phyloP scores from a whole-genome alignment of 2,888 invertebrate species.

The Plebejus melissa region DNA sequence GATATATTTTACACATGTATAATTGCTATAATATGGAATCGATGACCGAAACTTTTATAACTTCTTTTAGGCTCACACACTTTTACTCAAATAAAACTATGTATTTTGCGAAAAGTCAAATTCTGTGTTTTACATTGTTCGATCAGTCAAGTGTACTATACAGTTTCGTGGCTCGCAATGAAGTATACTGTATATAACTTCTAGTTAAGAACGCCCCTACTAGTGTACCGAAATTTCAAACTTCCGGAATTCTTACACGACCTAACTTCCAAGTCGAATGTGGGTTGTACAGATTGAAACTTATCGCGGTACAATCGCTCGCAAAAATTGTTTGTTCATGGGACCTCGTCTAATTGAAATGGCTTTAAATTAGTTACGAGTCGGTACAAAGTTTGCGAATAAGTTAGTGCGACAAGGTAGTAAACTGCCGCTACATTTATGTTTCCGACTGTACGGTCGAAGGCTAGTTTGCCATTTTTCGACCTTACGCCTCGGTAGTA shows the following conservation, averaged over 20 bases:
- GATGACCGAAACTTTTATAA: neutral
- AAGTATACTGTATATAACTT: neutral
- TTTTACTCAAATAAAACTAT: neutral
- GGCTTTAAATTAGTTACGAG: constrained; percentile 18
- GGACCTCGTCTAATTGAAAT: constrained; percentile 11
- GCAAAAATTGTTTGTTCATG: constrained; percentile 14
- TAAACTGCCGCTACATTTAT: constrained; percentile 9
- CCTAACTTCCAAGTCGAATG: constrained; percentile 13
- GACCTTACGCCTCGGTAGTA: neutral
- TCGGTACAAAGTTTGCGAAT: neutral
- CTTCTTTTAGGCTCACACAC: too few relatives aligned
- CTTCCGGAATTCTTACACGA: constrained; percentile 20
- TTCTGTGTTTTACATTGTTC: neutral
- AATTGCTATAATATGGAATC: neutral
- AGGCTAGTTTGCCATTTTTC: neutral
- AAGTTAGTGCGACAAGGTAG: constrained; percentile 17
- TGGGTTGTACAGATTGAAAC: constrained; percentile 19
- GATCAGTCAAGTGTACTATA: neutral
- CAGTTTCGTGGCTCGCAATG: neutral
- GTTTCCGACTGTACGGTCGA: neutral
- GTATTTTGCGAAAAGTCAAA: neutral
- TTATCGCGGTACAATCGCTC: constrained; percentile 7
- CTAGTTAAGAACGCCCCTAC: neutral
- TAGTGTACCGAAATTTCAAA: constrained; percentile 23
- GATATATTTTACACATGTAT: constrained; percentile 30